Conservation (phyloP, 2,888 invertebrate species). For the Lepetodrilus schrolli region DNA sequence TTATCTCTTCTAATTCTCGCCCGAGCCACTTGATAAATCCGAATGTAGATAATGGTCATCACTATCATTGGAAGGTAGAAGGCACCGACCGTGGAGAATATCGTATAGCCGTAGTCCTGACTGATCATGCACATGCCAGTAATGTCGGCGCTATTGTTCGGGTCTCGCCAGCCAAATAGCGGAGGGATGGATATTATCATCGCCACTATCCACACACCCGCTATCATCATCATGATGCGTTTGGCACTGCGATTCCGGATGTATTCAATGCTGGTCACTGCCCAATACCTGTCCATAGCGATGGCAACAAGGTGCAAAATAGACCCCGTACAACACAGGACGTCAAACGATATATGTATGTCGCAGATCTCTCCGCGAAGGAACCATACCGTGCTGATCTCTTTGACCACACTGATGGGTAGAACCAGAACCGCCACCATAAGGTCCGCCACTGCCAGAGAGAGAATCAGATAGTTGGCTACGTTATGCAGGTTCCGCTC, state of each 20-base stretch:
- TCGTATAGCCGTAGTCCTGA: conserved; percentile 89
- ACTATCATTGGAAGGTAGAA: conserved; percentile 96
- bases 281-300: conserved; percentile 98
- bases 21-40: conserved; percentile 92
- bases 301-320: conserved; percentile 97
- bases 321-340: conserved; percentile 97
- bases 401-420: conserved; percentile 76
- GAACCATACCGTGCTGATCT: conserved; percentile 81
- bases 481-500: conserved; percentile 95
- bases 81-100: conserved; percentile 96
- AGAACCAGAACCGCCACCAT: conserved; percentile 93
- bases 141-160: conserved; percentile 55
- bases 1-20: conserved; percentile 62
- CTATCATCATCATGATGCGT: conserved; percentile 89
- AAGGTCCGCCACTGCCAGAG: conserved; percentile 96
- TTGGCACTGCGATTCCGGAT: conserved; percentile 91
- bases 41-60: conserved; percentile 96
- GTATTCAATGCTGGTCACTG: conserved; percentile 97
- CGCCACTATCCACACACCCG: conserved; percentile 93
- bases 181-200: conserved; percentile 95
- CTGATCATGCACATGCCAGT: conserved; percentile 88
- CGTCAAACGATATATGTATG: conserved; percentile 97
- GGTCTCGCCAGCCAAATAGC: conserved; percentile 80
- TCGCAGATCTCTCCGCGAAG: conserved; percentile 91
- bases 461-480: conserved; percentile 96